Base-by-base conservation (phyloP, 2,888 invertebrate genomes). In the Julus scanicus region DNA sequence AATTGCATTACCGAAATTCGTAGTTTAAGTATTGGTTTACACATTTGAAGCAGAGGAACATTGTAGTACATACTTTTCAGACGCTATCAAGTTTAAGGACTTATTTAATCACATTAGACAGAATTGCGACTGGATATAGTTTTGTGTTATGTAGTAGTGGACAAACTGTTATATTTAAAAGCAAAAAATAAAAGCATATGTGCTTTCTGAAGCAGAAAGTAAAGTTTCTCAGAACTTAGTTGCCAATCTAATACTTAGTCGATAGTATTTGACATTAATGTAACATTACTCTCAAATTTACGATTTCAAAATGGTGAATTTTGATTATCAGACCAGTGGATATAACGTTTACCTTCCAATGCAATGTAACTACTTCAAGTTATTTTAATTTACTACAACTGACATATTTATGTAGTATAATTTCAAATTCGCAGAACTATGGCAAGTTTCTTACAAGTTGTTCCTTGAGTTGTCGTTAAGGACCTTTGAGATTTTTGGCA, bases 11-110 rank as follows among this genome's bases (percentile, higher is more conserved):
- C 63, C 63, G 63, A 63, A 63, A 63, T 63, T 63, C 63, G 63
- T n/a, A 63, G 63, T 63, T 63, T 63, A 63, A 63, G 63, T 63
- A 63, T 63, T n/a, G 63, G 63, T 63, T 63, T 63, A 63, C 63
- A 63, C 63, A 63, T 63, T 63, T 17, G 63, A 63, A 63, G 63
- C 17, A 63, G 17, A 63, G 63, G n/a, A n/a, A 63, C 63, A 63
- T 63, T 63, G 20, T 63, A 63, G 63, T 63, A 15, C 63, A 63
- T 6, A 63, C n/a, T 63, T 63, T 63, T 17, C 17, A 63, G n/a
- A 17, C 17, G n/a, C 63, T 63, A 63, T 63, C 63, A 63, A n/a
- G 63, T 63, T 63, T 63, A 63, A 63, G 63, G n/a, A n/a, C 63
- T 63, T 63, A 63, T 63, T 63, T 63, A 63, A 63, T 63, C 63